Evolutionary conservation across 2,797 vertebrate genomes (phyloP).

Genomic region (Novumbra hubbsi): DNA sequence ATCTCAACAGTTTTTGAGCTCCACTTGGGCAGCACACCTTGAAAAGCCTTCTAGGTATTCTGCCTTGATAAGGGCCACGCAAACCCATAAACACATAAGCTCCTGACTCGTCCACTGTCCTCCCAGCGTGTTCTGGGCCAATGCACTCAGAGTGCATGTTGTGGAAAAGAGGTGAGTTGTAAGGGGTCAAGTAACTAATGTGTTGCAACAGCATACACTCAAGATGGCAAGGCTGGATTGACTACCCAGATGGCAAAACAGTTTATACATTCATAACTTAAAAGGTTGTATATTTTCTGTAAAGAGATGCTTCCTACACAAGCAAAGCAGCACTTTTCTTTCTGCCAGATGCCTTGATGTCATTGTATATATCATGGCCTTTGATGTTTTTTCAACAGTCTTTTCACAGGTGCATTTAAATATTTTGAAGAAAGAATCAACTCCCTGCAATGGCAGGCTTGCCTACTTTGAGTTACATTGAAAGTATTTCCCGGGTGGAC

Average conservation of each 20-base stretch:
- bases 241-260: neutral
- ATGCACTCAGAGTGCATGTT: neutral
- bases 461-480: neutral
- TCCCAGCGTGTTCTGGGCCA: slow-evolving; percentile 55
- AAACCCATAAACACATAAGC: slow-evolving; percentile 6
- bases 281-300: neutral
- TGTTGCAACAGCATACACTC: neutral
- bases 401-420: neutral
- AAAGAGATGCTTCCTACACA: neutral
- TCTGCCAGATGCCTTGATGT: neutral
- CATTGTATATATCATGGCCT: neutral
- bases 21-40: neutral
- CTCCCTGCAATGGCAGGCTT: neutral
- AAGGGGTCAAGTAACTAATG: neutral
- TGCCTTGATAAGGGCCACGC: neutral
- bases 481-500: neutral
- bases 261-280: too few relatives aligned
- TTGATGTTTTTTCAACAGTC: neutral
- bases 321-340: neutral
- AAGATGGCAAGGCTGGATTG: neutral
- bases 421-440: neutral
- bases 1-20: slow-evolving; percentile 38
- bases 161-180: neutral
- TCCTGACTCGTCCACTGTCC: slow-evolving; percentile 59
- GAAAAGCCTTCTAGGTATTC: neutral